Percentiles rank a stretch among this genome's conserved stretches.
Conservation (phyloP, 2,797 vertebrate genomes). For the Erethizon dorsatum region DNA sequence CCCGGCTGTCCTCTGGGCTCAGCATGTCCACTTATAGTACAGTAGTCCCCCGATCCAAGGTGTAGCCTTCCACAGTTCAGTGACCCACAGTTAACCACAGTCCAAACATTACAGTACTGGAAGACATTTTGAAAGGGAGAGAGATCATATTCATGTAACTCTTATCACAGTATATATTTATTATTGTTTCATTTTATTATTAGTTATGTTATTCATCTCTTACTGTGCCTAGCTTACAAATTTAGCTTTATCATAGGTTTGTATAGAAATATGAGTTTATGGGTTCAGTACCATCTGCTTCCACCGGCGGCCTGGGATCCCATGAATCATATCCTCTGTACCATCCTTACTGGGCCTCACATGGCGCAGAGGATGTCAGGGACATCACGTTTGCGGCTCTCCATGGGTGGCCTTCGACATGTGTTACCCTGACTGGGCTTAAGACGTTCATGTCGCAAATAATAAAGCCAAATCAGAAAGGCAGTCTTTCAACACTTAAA, state of each 20-base stretch:
- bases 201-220: background rate
- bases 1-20: background rate
- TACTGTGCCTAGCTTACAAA: background rate
- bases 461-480: background rate
- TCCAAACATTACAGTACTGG: background rate
- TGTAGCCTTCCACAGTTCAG: background rate
- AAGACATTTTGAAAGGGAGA: background rate
- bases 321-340: background rate
- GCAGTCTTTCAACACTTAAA: too few species aligned
- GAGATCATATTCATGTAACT: background rate
- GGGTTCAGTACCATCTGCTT: background rate
- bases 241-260: background rate
- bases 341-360: background rate
- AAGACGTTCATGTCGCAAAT: background rate
- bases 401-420: background rate
- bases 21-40: background rate
- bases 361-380: accelerated
- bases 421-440: background rate
- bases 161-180: background rate
- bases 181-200: background rate
- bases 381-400: background rate
- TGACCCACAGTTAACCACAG: background rate
- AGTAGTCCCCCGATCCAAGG: background rate
- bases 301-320: background rate
- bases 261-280: background rate